phyloP scores from a whole-genome alignment of 2,888 invertebrate species.

The Pomacea canaliculata region DNA sequence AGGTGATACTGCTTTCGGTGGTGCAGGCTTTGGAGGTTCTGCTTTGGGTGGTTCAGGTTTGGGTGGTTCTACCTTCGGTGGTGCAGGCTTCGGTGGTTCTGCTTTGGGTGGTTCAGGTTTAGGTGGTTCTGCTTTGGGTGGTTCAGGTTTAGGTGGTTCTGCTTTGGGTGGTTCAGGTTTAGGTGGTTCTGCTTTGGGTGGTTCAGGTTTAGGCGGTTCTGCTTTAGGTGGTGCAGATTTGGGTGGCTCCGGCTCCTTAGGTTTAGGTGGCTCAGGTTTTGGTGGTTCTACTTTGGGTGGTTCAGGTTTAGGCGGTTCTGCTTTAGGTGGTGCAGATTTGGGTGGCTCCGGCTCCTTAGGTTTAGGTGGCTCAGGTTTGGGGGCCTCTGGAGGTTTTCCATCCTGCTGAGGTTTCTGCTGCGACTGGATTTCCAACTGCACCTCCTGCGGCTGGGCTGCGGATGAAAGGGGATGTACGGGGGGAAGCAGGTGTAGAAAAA shows the following conservation, averaged over 20 bases:
- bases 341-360: not conserved
- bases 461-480: not conserved
- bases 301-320: slow-evolving; percentile 19
- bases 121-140: slow-evolving; percentile 29
- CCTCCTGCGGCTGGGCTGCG: slow-evolving; percentile 26
- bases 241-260: not conserved
- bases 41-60: slow-evolving; percentile 31
- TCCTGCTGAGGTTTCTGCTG: slow-evolving; percentile 34
- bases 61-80: slow-evolving; percentile 6
- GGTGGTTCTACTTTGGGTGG: slow-evolving; percentile 1
- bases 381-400: slow-evolving; percentile 13
- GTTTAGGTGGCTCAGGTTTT: slow-evolving; percentile 23
- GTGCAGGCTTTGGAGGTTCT: slow-evolving; percentile 13
- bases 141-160: slow-evolving; percentile 32
- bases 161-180: not conserved
- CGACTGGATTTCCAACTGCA: slow-evolving; percentile 50
- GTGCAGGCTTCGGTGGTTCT: not conserved
- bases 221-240: not conserved
- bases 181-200: not conserved
- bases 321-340: not conserved
- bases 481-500: not conserved
- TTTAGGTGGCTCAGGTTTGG: slow-evolving; percentile 29
- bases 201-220: slow-evolving; percentile 18
- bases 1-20: slow-evolving; percentile 33
- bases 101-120: slow-evolving; percentile 25